Evolutionary conservation across 92 coral and sea anemone genomes (phyloP).

Genomic region (Parazoanthus swiftii): DNA sequence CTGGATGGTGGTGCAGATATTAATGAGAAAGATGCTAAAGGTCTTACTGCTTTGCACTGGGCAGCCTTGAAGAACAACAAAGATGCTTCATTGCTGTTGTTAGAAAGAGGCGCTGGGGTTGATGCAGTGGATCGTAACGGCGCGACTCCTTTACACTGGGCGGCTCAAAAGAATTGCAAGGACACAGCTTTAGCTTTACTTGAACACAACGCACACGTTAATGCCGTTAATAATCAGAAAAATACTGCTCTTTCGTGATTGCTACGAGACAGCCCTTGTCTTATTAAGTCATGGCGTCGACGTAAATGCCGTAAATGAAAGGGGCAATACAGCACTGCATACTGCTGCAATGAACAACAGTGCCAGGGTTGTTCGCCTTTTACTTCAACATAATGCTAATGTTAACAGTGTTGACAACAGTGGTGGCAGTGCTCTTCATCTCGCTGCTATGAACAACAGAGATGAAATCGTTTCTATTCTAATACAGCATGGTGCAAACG

Average conservation of each 20-base stretch:
- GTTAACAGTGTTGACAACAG: not conserved
- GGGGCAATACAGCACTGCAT: not conserved
- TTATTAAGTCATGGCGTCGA: not conserved
- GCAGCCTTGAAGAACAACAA: not conserved
- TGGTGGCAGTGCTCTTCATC: conserved; percentile 14
- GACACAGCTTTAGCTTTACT: not conserved
- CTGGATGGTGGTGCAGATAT: not conserved
- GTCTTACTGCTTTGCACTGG: conserved; percentile 2
- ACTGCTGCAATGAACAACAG: conserved; percentile 9
- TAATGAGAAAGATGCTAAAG: not conserved
- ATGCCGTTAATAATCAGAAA: not conserved
- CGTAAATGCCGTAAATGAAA: not conserved
- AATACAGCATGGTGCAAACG: not conserved
- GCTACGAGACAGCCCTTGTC: not conserved
- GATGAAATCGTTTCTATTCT: conserved; percentile 18
- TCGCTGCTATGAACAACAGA: conserved; percentile 18
- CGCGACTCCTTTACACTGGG: conserved; percentile 11
- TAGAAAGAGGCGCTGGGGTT: not conserved
- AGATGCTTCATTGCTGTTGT: not conserved
- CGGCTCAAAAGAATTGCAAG: not conserved
- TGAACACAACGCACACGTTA: not conserved
- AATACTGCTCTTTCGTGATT: conserved; percentile 24
- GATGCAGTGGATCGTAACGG: not conserved
- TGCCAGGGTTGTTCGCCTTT: not conserved
- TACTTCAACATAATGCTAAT: not conserved